A percentile compares a stretch with the other conserved stretches of the same genome.
Conservation (phyloP, 1,140 invertebrate genomes). For the Atta colombica region DNA sequence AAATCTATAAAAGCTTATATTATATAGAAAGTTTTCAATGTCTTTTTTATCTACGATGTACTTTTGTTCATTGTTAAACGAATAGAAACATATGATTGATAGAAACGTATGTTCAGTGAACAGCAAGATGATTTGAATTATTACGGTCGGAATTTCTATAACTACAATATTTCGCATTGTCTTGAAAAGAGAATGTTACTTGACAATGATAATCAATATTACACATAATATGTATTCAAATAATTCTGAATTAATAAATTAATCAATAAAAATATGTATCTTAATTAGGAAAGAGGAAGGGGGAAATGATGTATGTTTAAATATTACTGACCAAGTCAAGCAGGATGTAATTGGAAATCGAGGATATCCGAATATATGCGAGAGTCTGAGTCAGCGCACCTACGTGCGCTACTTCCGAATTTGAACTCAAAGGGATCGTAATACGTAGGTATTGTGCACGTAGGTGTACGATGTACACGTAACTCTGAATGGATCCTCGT, state of each 20-base stretch:
- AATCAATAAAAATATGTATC: not conserved
- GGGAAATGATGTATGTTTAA: not conserved
- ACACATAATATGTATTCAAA: not conserved
- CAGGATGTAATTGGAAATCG: conserved; percentile 64
- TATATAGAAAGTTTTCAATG: not conserved
- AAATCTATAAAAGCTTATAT: not conserved
- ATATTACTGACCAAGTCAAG: conserved; percentile 64
- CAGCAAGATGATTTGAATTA: not conserved
- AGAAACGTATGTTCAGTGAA: not conserved
- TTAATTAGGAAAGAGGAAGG: not conserved
- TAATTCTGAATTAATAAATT: not conserved
- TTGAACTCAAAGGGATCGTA: conserved; percentile 63
- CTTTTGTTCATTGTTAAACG: not conserved
- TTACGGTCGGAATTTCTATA: not conserved
- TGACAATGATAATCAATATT: not conserved
- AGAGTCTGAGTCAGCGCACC: conserved; percentile 62
- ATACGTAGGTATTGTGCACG: not conserved
- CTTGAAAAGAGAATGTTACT: not conserved
- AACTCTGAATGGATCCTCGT: conserved; percentile 51
- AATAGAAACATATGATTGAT: not conserved
- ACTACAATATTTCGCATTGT: not conserved
- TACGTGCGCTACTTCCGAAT: conserved; percentile 72
- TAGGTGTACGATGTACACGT: conserved; percentile 58
- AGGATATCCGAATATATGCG: conserved; percentile 32
- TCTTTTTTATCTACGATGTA: not conserved